Evolutionary conservation across 2,113 vertebrate genomes (phyloP).

Genomic region (Hippocampus guttulatus): DNA sequence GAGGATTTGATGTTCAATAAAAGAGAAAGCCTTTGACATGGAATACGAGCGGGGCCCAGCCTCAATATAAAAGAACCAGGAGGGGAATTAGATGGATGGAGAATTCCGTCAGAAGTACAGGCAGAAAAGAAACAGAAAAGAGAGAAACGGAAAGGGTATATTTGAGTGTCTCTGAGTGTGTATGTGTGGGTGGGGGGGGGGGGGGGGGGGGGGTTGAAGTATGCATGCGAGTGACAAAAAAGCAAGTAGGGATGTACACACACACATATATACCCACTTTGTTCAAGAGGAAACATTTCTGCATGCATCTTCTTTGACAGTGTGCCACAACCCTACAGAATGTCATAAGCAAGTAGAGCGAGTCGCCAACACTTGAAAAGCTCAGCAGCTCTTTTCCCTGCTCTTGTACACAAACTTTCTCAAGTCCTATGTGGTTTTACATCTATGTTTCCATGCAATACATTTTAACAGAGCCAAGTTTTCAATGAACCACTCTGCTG

Average conservation of each 20-base stretch:
- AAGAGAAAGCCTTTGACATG: constrained; percentile 76
- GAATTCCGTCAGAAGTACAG: constrained; percentile 73
- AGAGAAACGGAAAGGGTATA: constrained; percentile 59
- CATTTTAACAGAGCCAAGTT: not conserved
- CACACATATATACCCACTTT: constrained; percentile 13
- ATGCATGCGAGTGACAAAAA: constrained; percentile 41
- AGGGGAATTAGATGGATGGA: constrained; percentile 75
- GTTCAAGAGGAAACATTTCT: constrained; percentile 45
- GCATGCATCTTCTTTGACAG: constrained; percentile 40
- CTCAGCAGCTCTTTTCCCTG: constrained; percentile 8
- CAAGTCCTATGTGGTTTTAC: constrained; percentile 33
- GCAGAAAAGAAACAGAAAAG: constrained; percentile 61
- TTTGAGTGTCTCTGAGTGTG: constrained; percentile 49
- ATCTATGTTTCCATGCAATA: constrained; percentile 34
- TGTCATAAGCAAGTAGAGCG: constrained; percentile 48
- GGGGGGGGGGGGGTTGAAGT: constrained; percentile 4
- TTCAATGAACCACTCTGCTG: constrained; percentile 18
- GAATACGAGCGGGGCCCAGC: constrained; percentile 71
- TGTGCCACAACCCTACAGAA: constrained; percentile 48
- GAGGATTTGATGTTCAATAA: constrained; percentile 80
- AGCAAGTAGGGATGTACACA: constrained; percentile 26
- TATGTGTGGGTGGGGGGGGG: not conserved
- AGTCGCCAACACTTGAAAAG: constrained; percentile 50
- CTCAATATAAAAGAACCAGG: constrained; percentile 76
- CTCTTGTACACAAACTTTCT: constrained; percentile 37